Evolutionary conservation across 2,888 invertebrate species (phyloP).

Genomic region (Conops quadrifasciatus): DNA sequence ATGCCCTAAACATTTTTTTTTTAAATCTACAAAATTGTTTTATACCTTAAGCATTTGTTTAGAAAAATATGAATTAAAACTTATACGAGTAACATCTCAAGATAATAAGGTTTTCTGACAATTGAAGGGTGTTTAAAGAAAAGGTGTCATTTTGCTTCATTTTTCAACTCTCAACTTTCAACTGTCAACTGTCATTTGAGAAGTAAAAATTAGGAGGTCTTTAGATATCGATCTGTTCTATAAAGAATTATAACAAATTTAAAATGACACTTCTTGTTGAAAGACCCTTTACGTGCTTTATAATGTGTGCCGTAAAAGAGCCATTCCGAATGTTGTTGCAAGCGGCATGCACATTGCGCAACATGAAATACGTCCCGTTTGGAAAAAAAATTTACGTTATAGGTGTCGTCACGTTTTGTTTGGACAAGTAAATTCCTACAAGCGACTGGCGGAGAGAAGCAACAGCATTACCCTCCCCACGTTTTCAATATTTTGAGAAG

Average conservation of each 20-base stretch:
- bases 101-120: no score
- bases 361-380: background rate
- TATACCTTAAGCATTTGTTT: no score
- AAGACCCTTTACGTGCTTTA: background rate
- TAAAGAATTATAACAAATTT: no score
- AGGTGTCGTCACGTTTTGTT: constrained; percentile 34
- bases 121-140: background rate
- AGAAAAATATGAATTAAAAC: background rate
- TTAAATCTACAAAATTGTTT: no score
- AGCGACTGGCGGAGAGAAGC: background rate
- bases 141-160: background rate
- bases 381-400: constrained; percentile 15
- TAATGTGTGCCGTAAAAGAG: background rate
- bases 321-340: background rate
- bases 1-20: no score
- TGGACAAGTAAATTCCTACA: constrained; percentile 26
- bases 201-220: no score
- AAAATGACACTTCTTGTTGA: no score
- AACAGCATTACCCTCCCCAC: background rate
- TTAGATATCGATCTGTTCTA: no score
- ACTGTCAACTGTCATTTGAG: no score
- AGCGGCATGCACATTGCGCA: background rate
- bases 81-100: background rate
- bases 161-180: no score
- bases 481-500: background rate